Percentiles rank a stretch among this genome's conserved stretches.
These are phyloP conservation scores for Pseudochirops cupreus DNA, from an alignment of 2,797 vertebrate species.

Conservation along the genomic window DNA sequence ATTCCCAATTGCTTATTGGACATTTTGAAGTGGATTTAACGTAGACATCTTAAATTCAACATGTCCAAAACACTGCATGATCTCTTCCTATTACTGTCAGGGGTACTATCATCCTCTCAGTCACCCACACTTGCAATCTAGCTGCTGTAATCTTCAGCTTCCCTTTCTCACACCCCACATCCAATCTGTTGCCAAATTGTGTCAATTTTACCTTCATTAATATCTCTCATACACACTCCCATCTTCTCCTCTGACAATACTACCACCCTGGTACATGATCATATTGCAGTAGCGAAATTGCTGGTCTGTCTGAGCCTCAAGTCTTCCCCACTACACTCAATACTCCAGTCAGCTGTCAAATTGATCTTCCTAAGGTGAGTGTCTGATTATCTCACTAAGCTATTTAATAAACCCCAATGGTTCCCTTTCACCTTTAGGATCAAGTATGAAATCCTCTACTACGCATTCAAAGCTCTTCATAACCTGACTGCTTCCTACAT, in stretches of 20 bases:
- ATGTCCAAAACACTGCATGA: neutral
- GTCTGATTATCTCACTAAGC: neutral
- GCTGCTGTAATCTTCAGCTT: neutral
- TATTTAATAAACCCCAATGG: neutral
- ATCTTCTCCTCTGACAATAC: neutral
- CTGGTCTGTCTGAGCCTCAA: neutral
- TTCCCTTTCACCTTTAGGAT: neutral
- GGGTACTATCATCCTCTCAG: neutral
- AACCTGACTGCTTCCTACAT: neutral
- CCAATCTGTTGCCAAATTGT: neutral
- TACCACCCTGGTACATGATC: neutral
- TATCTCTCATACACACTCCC: neutral
- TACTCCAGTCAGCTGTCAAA: neutral
- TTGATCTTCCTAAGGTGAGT: neutral
- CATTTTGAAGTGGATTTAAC: neutral
- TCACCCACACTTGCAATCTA: neutral
- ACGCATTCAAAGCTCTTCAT: neutral
- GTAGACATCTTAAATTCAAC: neutral
- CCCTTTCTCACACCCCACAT: neutral
- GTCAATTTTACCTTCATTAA: neutral
- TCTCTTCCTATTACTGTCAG: neutral
- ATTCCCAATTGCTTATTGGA: neutral
- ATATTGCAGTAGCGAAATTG: neutral
- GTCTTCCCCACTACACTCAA: neutral
- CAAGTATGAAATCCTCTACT: neutral